phyloP scores from a whole-genome alignment of 1,140 invertebrate genomes.

The Agrypnia vestita region DNA sequence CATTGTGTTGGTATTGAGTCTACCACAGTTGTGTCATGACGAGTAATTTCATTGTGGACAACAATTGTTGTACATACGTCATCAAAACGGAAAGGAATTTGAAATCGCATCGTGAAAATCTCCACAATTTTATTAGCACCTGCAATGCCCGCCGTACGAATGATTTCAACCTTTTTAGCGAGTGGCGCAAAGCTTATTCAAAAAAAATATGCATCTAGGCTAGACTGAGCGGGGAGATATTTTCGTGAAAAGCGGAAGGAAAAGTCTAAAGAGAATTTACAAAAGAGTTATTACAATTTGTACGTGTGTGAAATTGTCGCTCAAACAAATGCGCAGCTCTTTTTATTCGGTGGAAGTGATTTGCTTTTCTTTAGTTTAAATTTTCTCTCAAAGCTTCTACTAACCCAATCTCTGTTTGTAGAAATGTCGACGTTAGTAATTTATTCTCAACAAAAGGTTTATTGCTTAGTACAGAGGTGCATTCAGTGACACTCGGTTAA shows the following conservation, averaged over 20 bases:
- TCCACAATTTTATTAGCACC: not conserved
- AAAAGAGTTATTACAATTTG: not conserved
- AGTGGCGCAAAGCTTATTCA: not conserved
- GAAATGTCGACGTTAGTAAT: not conserved
- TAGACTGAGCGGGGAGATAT: conserved; percentile 25
- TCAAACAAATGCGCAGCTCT: not conserved
- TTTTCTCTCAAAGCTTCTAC: not conserved
- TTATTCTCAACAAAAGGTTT: too few relatives aligned
- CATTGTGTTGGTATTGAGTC: conserved; percentile 23
- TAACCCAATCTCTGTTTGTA: conserved; percentile 1
- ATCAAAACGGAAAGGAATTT: not conserved
- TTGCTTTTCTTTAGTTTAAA: not conserved
- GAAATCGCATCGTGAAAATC: not conserved
- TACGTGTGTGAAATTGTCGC: not conserved
- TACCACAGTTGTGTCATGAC: conserved; percentile 30
- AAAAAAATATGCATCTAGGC: conserved; percentile 29
- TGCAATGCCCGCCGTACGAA: not conserved
- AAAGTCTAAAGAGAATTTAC: conserved; percentile 14
- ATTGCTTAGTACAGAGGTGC: not conserved
- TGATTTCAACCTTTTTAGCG: not conserved
- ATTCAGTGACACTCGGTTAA: not conserved
- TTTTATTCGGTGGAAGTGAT: not conserved
- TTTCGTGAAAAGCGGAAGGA: conserved; percentile 33
- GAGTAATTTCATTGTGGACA: conserved; percentile 37
- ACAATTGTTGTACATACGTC: conserved; percentile 16